Conservation (phyloP, 1,140 invertebrate genomes). For the Acyrthosiphon pisum region DNA sequence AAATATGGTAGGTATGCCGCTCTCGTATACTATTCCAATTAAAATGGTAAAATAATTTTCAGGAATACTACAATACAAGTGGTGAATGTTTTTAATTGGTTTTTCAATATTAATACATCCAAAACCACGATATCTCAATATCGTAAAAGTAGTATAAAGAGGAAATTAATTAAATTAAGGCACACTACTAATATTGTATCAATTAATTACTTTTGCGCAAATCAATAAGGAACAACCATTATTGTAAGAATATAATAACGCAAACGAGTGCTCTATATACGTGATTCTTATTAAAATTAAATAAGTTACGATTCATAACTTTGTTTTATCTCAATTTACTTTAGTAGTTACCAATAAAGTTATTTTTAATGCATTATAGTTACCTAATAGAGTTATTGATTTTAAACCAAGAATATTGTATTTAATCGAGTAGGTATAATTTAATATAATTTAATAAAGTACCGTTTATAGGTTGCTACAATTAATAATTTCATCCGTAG, state of each 20-base stretch:
- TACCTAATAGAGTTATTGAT: not conserved
- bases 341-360: not conserved
- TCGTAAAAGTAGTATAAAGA: not conserved
- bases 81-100: not conserved
- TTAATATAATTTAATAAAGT: not conserved
- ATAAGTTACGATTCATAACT: not conserved
- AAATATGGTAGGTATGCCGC: not conserved
- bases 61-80: not conserved
- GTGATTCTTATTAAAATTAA: not conserved
- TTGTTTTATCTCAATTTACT: not conserved
- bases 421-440: not conserved
- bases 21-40: not conserved
- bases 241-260: not conserved
- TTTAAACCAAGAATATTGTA: not conserved
- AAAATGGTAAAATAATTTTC: not conserved
- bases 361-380: not conserved
- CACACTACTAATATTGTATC: not conserved
- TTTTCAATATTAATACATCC: not conserved
- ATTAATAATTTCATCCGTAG: not conserved
- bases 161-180: slow-evolving; percentile 4
- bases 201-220: not conserved
- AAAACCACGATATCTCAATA: not conserved
- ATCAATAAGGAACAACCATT: not conserved
- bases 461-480: not conserved
- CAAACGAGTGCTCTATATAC: not conserved